phyloP scores from a whole-genome alignment of 2,888 invertebrate species.

The Stegana nigrithorax region DNA sequence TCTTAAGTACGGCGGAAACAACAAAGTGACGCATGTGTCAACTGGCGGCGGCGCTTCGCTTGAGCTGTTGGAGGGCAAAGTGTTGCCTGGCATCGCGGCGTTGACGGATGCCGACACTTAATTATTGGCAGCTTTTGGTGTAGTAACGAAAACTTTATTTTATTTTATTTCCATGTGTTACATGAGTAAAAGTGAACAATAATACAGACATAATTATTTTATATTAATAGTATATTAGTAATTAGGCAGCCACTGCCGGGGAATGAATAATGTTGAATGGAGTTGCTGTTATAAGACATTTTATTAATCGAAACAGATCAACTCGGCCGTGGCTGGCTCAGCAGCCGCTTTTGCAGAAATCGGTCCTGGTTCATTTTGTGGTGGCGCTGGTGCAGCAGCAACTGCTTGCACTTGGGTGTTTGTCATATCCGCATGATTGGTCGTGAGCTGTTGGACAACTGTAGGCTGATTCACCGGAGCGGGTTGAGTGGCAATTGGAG shows the following conservation, averaged over 20 bases:
- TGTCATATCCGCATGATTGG: not conserved
- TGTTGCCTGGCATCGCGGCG: slow-evolving; percentile 87
- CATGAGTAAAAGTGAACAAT: not conserved
- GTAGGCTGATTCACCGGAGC: not conserved
- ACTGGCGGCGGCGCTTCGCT: slow-evolving; percentile 94
- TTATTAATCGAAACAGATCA: slow-evolving; percentile 83
- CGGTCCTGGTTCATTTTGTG: slow-evolving; percentile 64
- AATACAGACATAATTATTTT: not conserved
- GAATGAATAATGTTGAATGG: slow-evolving; percentile 1
- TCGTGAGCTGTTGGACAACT: not conserved
- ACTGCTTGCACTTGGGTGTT: slow-evolving; percentile 54
- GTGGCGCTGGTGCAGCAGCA: slow-evolving; percentile 59
- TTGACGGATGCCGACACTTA: slow-evolving; percentile 67
- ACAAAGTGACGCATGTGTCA: slow-evolving; percentile 92
- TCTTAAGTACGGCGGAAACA: slow-evolving; percentile 86
- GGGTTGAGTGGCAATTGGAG: slow-evolving; percentile 34
- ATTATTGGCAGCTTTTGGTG: not conserved
- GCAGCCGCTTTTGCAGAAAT: slow-evolving; percentile 61
- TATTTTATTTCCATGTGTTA: not conserved
- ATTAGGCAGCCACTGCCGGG: not conserved
- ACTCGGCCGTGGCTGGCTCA: slow-evolving; percentile 78
- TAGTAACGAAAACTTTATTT: not conserved
- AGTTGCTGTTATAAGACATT: not conserved
- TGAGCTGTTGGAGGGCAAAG: slow-evolving; percentile 90
- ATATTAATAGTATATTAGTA: not conserved